These are phyloP conservation scores for Pyrocephalus nanus DNA, from an alignment of 2,797 vertebrate genomes.

Conservation along the genomic window DNA sequence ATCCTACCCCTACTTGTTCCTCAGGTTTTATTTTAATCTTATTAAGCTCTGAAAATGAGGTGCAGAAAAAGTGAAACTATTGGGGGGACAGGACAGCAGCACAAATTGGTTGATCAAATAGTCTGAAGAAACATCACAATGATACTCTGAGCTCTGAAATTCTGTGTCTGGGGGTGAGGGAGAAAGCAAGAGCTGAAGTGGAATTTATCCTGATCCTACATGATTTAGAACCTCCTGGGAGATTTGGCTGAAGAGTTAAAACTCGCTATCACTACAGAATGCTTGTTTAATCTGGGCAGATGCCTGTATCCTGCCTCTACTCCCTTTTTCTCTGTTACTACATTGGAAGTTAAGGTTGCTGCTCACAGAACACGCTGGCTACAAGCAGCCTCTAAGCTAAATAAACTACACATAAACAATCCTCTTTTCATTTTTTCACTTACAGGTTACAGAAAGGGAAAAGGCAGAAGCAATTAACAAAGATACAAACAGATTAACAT, in stretches of 20 bases:
- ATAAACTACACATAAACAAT: conserved; percentile 28
- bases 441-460: conserved; percentile 2
- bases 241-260: neutral
- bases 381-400: conserved; percentile 20
- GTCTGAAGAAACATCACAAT: neutral
- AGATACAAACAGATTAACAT: neutral
- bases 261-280: neutral
- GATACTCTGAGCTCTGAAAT: neutral
- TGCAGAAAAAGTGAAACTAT: neutral
- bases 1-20: neutral
- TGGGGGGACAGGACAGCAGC: neutral
- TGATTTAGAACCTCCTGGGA: neutral
- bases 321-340: neutral
- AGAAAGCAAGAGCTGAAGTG: neutral
- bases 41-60: neutral
- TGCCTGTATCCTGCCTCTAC: neutral
- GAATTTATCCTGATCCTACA: neutral
- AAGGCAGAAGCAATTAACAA: neutral
- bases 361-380: neutral
- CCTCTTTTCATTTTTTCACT: neutral
- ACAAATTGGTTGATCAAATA: neutral
- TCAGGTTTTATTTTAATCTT: neutral
- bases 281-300: neutral
- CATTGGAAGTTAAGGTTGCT: neutral
- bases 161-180: neutral